phyloP scores from a whole-genome alignment of 2,888 invertebrate species.

The Mythimna pallens region DNA sequence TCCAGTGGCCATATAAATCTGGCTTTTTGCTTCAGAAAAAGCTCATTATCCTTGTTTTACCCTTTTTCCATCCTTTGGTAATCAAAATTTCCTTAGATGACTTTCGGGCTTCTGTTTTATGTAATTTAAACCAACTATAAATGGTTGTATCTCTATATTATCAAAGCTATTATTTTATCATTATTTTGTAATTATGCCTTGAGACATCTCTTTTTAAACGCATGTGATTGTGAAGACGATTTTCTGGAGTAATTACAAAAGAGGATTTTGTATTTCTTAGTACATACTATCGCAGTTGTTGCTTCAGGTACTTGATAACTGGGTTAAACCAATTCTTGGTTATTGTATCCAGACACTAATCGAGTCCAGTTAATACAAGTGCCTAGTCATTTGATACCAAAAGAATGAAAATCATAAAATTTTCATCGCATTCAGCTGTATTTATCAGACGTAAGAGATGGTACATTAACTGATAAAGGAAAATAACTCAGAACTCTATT shows the following conservation, averaged over 20 bases:
- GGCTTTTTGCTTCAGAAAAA: conserved; percentile 15
- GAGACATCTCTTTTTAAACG: neutral
- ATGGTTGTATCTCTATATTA: neutral
- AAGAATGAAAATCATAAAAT: neutral
- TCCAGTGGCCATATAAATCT: conserved; percentile 3
- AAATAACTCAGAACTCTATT: neutral
- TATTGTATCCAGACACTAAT: conserved; percentile 16
- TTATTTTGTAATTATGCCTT: conserved; percentile 10
- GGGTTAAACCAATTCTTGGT: conserved; percentile 27
- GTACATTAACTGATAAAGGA: neutral
- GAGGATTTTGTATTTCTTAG: neutral
- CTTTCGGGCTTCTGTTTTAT: neutral
- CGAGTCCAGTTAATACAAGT: conserved; percentile 10
- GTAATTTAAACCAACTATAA: neutral
- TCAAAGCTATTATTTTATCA: conserved; percentile 19
- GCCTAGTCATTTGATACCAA: neutral
- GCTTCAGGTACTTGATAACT: conserved; percentile 4
- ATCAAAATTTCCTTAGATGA: neutral
- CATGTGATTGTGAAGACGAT: too few relatives aligned
- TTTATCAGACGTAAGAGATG: neutral
- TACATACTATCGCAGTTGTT: neutral
- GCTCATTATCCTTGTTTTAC: conserved; percentile 6
- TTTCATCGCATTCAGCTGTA: neutral
- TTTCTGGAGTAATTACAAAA: neutral
- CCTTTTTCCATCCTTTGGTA: neutral